Evolutionary conservation across 2,797 vertebrate genomes (phyloP).

Genomic region (Pterois miles): DNA sequence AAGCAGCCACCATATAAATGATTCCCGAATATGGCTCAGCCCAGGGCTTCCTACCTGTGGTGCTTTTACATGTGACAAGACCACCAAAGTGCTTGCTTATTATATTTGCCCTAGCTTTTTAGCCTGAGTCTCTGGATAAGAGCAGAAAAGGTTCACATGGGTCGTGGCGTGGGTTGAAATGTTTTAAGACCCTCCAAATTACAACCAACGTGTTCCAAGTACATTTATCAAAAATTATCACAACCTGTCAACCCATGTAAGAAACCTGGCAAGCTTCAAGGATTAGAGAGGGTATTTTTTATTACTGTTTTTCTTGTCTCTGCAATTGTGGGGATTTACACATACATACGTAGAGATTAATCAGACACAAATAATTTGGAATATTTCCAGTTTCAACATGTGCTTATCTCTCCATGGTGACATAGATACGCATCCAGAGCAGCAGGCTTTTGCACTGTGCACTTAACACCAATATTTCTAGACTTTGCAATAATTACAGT

Average conservation of each 20-base stretch:
- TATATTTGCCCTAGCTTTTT: conserved; percentile 35
- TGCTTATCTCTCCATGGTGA: conserved; percentile 30
- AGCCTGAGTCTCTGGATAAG: conserved; percentile 20
- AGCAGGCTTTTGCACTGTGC: conserved; percentile 10
- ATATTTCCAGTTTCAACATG: conserved; percentile 34
- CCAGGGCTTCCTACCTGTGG: conserved; percentile 28
- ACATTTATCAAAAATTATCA: conserved; percentile 54
- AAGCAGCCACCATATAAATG: conserved; percentile 21
- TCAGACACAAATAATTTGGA: conserved; percentile 56
- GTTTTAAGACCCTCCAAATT: conserved; percentile 27
- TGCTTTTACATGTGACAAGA: conserved; percentile 38
- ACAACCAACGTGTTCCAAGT: conserved; percentile 45
- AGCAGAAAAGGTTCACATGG: conserved; percentile 12
- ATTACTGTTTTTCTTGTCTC: conserved; percentile 14
- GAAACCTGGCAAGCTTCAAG: conserved; percentile 39
- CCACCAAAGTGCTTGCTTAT: conserved; percentile 36
- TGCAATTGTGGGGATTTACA: conserved; percentile 43
- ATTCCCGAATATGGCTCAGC: conserved; percentile 30
- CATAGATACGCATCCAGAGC: conserved; percentile 20
- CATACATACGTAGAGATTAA: conserved; percentile 44
- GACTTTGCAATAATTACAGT: conserved; percentile 1
- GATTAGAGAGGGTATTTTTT: conserved; percentile 35
- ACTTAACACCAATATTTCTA: conserved; percentile 1
- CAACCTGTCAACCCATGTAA: conserved; percentile 53
- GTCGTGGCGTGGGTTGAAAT: conserved; percentile 34